Evolutionary conservation across 1,140 invertebrate species (phyloP).

Genomic region (Aphaenogaster rudis): DNA sequence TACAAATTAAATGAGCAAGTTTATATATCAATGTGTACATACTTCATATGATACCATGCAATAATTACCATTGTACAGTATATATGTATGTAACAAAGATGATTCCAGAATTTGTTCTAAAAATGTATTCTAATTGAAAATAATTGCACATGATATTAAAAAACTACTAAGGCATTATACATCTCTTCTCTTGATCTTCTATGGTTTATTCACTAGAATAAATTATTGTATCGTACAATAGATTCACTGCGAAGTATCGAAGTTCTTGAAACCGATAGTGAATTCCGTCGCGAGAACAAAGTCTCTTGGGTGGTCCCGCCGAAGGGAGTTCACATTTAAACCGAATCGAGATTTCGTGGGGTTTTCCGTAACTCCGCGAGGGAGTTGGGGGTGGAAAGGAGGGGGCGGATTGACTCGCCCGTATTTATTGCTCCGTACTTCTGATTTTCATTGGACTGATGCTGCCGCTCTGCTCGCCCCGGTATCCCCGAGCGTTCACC

Average conservation of each 20-base stretch:
- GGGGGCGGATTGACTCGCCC: conserved; percentile 81
- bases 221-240: not conserved
- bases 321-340: conserved; percentile 74
- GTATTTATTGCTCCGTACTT: conserved; percentile 85
- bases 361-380: conserved; percentile 61
- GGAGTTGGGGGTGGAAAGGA: conserved; percentile 38
- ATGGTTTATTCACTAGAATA: not conserved
- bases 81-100: not conserved
- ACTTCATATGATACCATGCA: not conserved
- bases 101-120: not conserved
- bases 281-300: conserved; percentile 61
- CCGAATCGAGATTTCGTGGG: conserved; percentile 79
- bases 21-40: not conserved
- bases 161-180: not conserved
- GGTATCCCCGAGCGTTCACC: conserved; percentile 72
- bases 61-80: not conserved
- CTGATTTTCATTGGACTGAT: conserved; percentile 80
- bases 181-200: not conserved
- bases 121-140: not conserved
- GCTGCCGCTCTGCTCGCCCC: conserved; percentile 64
- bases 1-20: not conserved
- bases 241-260: conserved; percentile 10
- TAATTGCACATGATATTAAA: not conserved
- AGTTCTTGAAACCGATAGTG: conserved; percentile 49
- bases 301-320: conserved; percentile 52